phyloP scores from a whole-genome alignment of 2,113 vertebrate species.

The Thalassoma bifasciatum region DNA sequence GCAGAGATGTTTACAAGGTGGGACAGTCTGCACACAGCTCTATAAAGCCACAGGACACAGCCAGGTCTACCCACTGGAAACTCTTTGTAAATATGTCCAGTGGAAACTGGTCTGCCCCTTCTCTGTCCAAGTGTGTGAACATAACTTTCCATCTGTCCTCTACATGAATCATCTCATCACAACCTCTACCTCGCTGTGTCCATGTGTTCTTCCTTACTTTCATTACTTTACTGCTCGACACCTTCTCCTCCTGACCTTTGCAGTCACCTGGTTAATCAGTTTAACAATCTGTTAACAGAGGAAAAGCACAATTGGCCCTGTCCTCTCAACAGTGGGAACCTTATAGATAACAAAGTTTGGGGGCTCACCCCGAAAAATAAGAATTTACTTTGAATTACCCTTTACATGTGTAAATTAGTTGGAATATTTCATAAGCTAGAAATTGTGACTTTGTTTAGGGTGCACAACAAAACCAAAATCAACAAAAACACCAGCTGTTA shows the following conservation, averaged over 20 bases:
- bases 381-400: too few relatives aligned
- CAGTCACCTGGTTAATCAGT: neutral
- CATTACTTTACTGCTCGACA: constrained; percentile 7
- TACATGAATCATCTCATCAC: constrained; percentile 35
- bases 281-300: neutral
- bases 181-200: neutral
- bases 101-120: constrained; percentile 49
- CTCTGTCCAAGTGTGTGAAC: constrained; percentile 48
- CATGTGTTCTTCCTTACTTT: constrained; percentile 20
- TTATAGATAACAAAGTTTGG: neutral
- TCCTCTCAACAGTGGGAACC: neutral
- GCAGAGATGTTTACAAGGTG: constrained; percentile 73
- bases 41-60: constrained; percentile 56
- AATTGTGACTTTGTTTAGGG: too few relatives aligned
- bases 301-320: neutral
- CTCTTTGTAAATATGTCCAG: constrained; percentile 58
- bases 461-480: too few relatives aligned
- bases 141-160: constrained; percentile 52
- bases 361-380: neutral
- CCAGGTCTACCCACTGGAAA: constrained; percentile 58
- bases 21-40: constrained; percentile 40
- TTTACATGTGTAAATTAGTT: neutral
- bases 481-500: too few relatives aligned
- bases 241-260: neutral
- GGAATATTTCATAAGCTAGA: neutral